Conservation (phyloP, 2,888 invertebrate species). For the Melikaiella ostensackeni region DNA sequence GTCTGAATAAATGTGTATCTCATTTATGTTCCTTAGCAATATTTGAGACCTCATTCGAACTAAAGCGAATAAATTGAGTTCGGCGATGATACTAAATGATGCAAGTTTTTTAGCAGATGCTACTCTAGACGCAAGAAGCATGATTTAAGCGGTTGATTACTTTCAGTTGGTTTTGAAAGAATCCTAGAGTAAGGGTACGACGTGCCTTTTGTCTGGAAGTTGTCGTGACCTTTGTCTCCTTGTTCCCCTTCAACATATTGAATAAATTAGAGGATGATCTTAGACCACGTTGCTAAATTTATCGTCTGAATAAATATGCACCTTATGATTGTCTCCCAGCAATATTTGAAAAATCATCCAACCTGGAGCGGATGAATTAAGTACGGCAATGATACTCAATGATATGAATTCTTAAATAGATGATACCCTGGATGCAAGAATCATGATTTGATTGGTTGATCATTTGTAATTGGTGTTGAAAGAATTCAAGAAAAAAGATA, state of each 20-base stretch:
- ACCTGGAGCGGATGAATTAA: constrained; percentile 58
- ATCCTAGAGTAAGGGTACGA: constrained; percentile 29
- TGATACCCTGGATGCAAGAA: not conserved
- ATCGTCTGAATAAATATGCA: too few relatives aligned
- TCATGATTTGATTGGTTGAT: not conserved
- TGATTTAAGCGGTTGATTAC: not conserved
- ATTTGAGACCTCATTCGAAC: too few relatives aligned
- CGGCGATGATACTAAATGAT: constrained; percentile 48
- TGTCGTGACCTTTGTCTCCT: too few relatives aligned
- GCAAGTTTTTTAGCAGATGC: not conserved
- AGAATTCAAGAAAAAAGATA: constrained; percentile 40
- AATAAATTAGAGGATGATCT: too few relatives aligned
- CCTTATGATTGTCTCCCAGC: too few relatives aligned
- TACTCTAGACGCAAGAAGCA: not conserved
- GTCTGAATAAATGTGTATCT: too few relatives aligned
- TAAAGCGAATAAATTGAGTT: too few relatives aligned
- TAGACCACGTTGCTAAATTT: too few relatives aligned
- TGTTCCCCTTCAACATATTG: too few relatives aligned
- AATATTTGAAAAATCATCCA: too few relatives aligned
- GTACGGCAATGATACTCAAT: constrained; percentile 53
- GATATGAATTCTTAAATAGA: not conserved
- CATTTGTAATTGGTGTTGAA: not conserved
- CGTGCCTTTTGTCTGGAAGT: too few relatives aligned
- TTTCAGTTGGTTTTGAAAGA: constrained; percentile 25
- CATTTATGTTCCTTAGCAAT: too few relatives aligned